Evolutionary conservation across 2,888 invertebrate species (phyloP).

Genomic region (Mimas tiliae): DNA sequence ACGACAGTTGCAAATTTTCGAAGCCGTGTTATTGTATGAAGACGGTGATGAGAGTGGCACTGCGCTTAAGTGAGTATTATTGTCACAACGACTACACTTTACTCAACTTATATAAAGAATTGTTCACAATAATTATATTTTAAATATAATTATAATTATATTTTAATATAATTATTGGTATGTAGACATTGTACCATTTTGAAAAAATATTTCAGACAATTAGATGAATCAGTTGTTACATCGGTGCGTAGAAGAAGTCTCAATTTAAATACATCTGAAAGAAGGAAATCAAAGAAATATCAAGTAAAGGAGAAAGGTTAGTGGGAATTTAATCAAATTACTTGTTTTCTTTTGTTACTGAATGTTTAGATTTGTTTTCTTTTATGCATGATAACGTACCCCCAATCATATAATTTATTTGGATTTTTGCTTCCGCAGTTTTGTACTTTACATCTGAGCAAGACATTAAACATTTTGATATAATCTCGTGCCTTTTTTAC

Average conservation of each 20-base stretch:
- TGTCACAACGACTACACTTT: background rate
- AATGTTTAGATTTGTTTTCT: constrained; percentile 31
- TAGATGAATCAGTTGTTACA: constrained; percentile 89
- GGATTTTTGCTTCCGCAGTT: constrained; percentile 14
- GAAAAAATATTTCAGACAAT: constrained; percentile 72
- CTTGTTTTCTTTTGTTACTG: constrained; percentile 34
- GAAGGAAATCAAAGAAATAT: constrained; percentile 88
- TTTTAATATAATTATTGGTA: no score
- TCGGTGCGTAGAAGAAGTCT: constrained; percentile 86
- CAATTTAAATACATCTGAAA: constrained; percentile 84
- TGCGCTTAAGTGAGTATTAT: constrained; percentile 75
- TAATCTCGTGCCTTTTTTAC: constrained; percentile 58
- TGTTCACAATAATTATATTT: no score
- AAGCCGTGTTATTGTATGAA: constrained; percentile 95
- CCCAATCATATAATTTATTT: background rate
- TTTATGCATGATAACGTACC: constrained; percentile 31
- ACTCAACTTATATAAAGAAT: no score
- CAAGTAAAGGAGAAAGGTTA: constrained; percentile 90
- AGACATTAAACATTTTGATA: constrained; percentile 32
- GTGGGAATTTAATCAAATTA: background rate
- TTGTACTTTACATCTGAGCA: constrained; percentile 29
- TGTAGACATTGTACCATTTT: constrained; percentile 1
- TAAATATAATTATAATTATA: no score
- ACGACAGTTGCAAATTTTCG: constrained; percentile 97
- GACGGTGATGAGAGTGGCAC: constrained; percentile 88